A percentile compares a stretch with the other conserved stretches of the same genome.
phyloP scores from a whole-genome alignment of 2,113 vertebrate genomes.

The Clarias gariepinus region DNA sequence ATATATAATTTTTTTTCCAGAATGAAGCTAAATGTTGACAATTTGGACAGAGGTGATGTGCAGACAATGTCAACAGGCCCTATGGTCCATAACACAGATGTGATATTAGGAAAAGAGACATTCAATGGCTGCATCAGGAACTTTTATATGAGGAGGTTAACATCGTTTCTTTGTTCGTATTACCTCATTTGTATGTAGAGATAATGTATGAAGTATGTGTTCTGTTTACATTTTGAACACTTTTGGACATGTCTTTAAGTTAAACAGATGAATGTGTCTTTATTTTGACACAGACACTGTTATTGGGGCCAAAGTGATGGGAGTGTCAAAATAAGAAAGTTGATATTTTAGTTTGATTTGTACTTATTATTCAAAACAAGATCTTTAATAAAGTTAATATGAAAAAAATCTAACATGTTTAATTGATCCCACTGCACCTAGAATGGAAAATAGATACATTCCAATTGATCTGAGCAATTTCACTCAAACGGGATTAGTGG shows the following conservation, averaged over 20 bases:
- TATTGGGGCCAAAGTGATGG: too few species aligned
- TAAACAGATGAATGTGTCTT: neutral
- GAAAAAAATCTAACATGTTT: neutral
- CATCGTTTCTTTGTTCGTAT: neutral
- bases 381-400: neutral
- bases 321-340: too few species aligned
- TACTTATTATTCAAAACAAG: neutral
- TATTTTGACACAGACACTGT: too few species aligned
- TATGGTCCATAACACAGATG: neutral
- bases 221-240: neutral
- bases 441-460: conserved; percentile 45
- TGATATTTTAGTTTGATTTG: neutral
- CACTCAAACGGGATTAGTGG: conserved; percentile 60
- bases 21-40: conserved; percentile 62
- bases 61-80: neutral
- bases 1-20: conserved; percentile 48
- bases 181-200: neutral
- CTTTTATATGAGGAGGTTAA: conserved; percentile 79
- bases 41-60: conserved; percentile 36
- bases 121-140: conserved; percentile 83
- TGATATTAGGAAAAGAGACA: conserved; percentile 71
- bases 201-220: neutral
- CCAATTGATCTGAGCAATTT: conserved; percentile 74
- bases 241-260: neutral
- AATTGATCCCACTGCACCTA: conserved; percentile 47